Percentiles rank a stretch among this genome's conserved stretches.
Evolutionary conservation across 1,140 invertebrate genomes (phyloP).

Genomic region (Pseudomyrmex sp.): DNA sequence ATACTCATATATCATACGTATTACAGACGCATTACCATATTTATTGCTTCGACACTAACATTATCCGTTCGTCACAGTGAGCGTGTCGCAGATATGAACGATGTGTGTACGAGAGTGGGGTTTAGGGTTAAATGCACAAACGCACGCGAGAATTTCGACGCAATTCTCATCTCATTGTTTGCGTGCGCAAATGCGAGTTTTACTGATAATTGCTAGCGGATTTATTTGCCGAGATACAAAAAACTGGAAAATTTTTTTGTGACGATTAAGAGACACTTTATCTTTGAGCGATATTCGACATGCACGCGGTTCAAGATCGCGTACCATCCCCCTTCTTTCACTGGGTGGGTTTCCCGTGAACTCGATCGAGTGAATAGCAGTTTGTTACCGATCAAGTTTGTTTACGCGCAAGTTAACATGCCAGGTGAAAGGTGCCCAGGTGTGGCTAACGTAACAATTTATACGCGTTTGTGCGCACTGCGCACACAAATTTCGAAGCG

Average conservation of each 20-base stretch:
- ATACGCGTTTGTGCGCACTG: neutral
- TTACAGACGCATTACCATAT: conserved; percentile 71
- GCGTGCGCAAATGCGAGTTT: conserved; percentile 9
- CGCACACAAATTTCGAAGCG: conserved; percentile 51
- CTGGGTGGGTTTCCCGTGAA: conserved; percentile 4
- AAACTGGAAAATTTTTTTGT: no score
- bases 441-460: conserved; percentile 64
- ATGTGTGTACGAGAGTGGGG: conserved; percentile 62
- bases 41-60: conserved; percentile 68
- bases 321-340: neutral
- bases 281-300: no score
- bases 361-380: conserved; percentile 13
- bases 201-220: no score
- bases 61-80: conserved; percentile 55
- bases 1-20: conserved; percentile 27
- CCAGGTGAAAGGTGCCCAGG: conserved; percentile 67
- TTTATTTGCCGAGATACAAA: no score
- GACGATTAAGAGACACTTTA: no score
- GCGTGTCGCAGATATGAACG: conserved; percentile 63
- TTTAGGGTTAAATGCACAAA: conserved; percentile 49
- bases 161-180: conserved; percentile 5
- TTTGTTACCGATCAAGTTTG: conserved; percentile 16
- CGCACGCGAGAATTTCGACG: conserved; percentile 50
- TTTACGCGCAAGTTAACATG: conserved; percentile 39
- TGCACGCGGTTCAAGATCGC: neutral